Evolutionary conservation across 2,888 invertebrate genomes (phyloP).

Genomic region (Lucinisca nassula): DNA sequence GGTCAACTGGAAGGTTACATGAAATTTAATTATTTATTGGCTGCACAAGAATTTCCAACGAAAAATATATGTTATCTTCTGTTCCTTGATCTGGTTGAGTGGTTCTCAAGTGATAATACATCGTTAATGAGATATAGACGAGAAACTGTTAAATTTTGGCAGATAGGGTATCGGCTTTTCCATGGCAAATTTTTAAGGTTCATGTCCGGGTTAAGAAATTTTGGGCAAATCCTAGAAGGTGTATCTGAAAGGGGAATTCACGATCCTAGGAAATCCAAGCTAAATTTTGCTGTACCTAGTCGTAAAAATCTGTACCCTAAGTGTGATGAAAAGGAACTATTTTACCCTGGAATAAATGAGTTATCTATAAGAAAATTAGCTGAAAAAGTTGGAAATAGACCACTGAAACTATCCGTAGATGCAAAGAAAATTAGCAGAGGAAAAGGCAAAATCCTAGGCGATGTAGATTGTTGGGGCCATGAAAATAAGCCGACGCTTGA

Average conservation of each 20-base stretch:
- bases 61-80: slow-evolving; percentile 23
- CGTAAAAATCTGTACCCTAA: neutral
- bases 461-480: slow-evolving; percentile 36
- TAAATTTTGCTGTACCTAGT: slow-evolving; percentile 32
- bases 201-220: slow-evolving; percentile 17
- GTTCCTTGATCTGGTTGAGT: slow-evolving; percentile 20
- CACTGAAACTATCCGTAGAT: slow-evolving; percentile 12
- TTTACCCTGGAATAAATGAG: neutral
- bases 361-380: neutral
- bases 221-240: slow-evolving; percentile 9
- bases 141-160: slow-evolving; percentile 27
- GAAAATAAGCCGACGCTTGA: slow-evolving; percentile 18
- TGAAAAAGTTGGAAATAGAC: neutral
- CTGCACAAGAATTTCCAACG: neutral
- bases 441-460: slow-evolving; percentile 18
- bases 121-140: neutral
- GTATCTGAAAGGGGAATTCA: neutral
- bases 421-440: slow-evolving; percentile 32
- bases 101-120: slow-evolving; percentile 15
- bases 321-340: neutral
- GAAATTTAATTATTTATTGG: slow-evolving; percentile 8
- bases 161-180: slow-evolving; percentile 21
- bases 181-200: slow-evolving; percentile 17
- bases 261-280: neutral
- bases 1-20: slow-evolving; percentile 18